A percentile compares a stretch with the other conserved stretches of the same genome.
Conservation (phyloP, 2,113 vertebrate genomes). For the Centropus bengalensis region DNA sequence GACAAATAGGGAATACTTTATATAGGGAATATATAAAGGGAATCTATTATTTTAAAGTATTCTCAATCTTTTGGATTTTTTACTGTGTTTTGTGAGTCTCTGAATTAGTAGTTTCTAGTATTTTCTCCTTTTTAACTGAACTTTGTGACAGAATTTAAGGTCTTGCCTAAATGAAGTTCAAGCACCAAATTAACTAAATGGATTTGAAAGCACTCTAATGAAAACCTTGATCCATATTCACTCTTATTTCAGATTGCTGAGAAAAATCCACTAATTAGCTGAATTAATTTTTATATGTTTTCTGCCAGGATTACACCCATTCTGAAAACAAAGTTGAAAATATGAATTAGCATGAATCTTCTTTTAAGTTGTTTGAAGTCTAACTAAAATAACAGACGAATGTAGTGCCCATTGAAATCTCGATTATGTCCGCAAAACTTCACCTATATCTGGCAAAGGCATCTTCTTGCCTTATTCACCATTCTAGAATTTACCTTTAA, state of each 20-base stretch:
- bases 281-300: neutral
- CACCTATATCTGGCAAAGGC: neutral
- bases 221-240: neutral
- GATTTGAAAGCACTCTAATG: neutral
- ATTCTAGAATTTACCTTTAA: neutral
- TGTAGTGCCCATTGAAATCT: neutral
- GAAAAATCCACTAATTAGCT: neutral
- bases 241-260: neutral
- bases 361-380: neutral
- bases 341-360: neutral
- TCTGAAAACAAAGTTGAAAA: neutral
- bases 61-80: neutral
- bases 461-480: neutral
- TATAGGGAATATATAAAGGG: too few relatives aligned
- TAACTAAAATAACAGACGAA: neutral
- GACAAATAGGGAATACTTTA: neutral
- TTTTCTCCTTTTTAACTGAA: neutral
- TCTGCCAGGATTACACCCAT: neutral
- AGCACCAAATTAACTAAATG: conserved; percentile 6
- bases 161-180: neutral
- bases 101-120: neutral
- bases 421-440: neutral
- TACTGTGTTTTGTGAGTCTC: neutral
- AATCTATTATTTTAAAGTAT: neutral
- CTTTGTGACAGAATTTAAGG: neutral